Evolutionary conservation across 2,888 invertebrate species (phyloP).

Genomic region (Notocelia uddmanniana): DNA sequence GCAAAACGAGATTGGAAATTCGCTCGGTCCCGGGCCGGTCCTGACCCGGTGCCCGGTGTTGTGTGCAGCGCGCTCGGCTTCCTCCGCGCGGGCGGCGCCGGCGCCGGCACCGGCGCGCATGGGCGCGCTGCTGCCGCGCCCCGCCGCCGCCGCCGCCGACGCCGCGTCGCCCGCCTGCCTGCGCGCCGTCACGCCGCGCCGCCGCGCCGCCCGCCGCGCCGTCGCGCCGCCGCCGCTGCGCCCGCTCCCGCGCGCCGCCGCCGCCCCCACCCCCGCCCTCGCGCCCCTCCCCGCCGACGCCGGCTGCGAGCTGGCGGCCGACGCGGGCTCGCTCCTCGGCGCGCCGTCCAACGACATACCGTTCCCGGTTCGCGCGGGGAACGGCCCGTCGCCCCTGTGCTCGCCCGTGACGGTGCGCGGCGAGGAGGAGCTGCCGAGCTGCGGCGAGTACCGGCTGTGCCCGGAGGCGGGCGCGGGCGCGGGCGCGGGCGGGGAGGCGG

Average conservation of each 20-base stretch:
- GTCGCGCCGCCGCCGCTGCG: conserved; percentile 57
- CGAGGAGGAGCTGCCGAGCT: conserved; percentile 86
- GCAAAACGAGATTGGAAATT: not conserved
- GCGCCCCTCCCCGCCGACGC: conserved; percentile 69
- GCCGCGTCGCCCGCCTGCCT: conserved; percentile 82
- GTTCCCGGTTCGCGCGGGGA: conserved; percentile 73
- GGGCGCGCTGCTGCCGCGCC: conserved; percentile 74
- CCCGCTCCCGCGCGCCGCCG: conserved; percentile 57
- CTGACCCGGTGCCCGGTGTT: conserved; percentile 41
- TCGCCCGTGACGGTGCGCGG: conserved; percentile 83
- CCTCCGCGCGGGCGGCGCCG: conserved; percentile 55
- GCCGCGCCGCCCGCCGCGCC: conserved; percentile 54
- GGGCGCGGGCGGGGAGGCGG: conserved; percentile 51
- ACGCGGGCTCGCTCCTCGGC: conserved; percentile 49
- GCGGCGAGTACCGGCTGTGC: conserved; percentile 52
- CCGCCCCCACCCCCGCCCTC: conserved; percentile 65
- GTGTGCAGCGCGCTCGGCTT: conserved; percentile 55
- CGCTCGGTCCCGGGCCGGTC: conserved; percentile 42
- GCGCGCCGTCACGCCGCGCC: conserved; percentile 68
- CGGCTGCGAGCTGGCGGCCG: conserved; percentile 46
- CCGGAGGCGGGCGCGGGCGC: conserved; percentile 44
- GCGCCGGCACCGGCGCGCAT: conserved; percentile 41
- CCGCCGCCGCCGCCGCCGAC: conserved; percentile 62
- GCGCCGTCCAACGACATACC: conserved; percentile 50
- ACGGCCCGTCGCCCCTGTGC: conserved; percentile 71